Evolutionary conservation across 2,797 vertebrate species (phyloP).

Genomic region (Eulemur coronatus): DNA sequence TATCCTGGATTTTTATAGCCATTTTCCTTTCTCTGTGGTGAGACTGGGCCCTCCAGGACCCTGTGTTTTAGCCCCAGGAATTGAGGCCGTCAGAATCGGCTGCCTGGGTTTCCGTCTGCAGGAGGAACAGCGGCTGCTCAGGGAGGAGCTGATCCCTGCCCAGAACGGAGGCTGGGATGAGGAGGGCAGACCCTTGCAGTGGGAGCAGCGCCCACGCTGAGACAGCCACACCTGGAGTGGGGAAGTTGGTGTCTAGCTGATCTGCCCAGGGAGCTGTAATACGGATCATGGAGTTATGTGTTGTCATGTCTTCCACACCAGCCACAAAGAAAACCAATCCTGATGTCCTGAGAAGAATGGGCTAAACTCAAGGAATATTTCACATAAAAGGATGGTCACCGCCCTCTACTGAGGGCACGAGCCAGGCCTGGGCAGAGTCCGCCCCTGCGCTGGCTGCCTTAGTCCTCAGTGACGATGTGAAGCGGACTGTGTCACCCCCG

Average conservation of each 20-base stretch:
- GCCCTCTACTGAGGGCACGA: neutral
- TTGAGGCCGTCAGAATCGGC: neutral
- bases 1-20: neutral
- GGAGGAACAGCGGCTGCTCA: neutral
- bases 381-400: neutral
- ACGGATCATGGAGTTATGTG: neutral
- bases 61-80: neutral
- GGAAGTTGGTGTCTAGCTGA: neutral
- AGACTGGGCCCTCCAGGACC: neutral
- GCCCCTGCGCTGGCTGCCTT: fast-evolving
- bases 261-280: neutral
- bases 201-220: neutral
- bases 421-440: neutral
- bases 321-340: neutral
- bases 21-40: neutral
- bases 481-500: neutral
- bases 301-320: neutral
- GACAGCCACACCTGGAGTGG: neutral
- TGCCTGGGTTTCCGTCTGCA: neutral
- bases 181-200: neutral
- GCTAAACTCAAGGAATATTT: neutral
- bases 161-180: neutral
- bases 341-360: neutral
- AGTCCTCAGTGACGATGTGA: neutral
- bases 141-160: neutral